Conservation (phyloP, 1,140 invertebrate species). For the Venturia canescens region DNA sequence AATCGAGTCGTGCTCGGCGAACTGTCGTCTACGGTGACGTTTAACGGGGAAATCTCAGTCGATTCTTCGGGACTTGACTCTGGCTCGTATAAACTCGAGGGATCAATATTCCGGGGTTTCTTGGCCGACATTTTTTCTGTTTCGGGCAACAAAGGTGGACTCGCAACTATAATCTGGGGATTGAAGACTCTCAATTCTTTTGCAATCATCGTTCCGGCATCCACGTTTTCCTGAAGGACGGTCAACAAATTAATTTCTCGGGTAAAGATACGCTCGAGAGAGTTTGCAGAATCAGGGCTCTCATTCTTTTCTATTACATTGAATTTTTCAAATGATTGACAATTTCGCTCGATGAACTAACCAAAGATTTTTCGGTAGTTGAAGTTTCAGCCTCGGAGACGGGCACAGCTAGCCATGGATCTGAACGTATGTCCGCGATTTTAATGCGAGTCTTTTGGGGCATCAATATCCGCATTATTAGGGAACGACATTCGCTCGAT, state of each 20-base stretch:
- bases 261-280: not conserved
- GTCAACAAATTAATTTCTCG: too few relatives aligned
- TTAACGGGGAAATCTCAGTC: not conserved
- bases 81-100: not conserved
- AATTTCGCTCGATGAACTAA: constrained; percentile 14
- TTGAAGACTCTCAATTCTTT: constrained; percentile 8
- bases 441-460: constrained; percentile 80
- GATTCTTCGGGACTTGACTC: constrained; percentile 9
- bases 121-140: constrained; percentile 12
- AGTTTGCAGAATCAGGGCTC: not conserved
- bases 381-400: constrained; percentile 61
- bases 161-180: constrained; percentile 29
- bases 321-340: too few relatives aligned
- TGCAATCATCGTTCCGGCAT: not conserved
- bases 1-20: not conserved
- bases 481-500: constrained; percentile 80
- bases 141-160: constrained; percentile 20
- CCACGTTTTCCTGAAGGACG: constrained; percentile 5
- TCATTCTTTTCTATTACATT: too few relatives aligned
- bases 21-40: not conserved
- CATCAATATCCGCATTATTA: constrained; percentile 84
- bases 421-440: constrained; percentile 81
- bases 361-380: constrained; percentile 48
- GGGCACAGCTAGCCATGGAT: constrained; percentile 78
- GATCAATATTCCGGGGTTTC: not conserved